Evolutionary conservation across 2,888 invertebrate genomes (phyloP).

Genomic region (Caradrina kadenii): DNA sequence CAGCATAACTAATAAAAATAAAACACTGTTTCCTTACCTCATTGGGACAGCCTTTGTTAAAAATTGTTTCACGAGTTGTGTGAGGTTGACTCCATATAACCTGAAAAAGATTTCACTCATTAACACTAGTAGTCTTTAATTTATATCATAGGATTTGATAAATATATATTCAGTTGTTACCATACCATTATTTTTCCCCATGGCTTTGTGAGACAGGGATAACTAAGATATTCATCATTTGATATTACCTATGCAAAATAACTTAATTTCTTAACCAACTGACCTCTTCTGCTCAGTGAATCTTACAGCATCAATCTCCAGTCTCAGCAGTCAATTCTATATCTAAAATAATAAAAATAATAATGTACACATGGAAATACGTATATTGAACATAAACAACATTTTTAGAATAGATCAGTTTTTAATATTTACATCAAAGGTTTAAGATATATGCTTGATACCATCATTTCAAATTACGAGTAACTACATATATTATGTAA

Average conservation of each 20-base stretch:
- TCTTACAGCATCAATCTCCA: background rate
- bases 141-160: background rate
- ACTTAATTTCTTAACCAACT: conserved; percentile 9
- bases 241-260: background rate
- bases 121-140: background rate
- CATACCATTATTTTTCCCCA: conserved; percentile 81
- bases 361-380: background rate
- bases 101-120: conserved; percentile 18
- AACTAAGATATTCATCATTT: conserved; percentile 80
- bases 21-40: conserved; percentile 10
- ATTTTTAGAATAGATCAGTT: conserved; percentile 61
- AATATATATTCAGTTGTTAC: conserved; percentile 72
- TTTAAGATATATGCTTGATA: conserved; percentile 80
- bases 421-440: conserved; percentile 65
- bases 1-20: conserved; percentile 1
- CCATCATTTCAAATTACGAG: conserved; percentile 63
- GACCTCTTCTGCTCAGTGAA: conserved; percentile 1
- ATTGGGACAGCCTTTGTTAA: background rate
- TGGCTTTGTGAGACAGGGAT: conserved; percentile 82
- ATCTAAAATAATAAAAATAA: conserved; percentile 14
- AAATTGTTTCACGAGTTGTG: background rate
- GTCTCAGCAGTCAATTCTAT: too few relatives aligned
- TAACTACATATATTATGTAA: too few relatives aligned
- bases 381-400: too few relatives aligned
- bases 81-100: background rate